Evolutionary conservation across 2,797 vertebrate genomes (phyloP).

Genomic region (Artibeus jamaicensis): DNA sequence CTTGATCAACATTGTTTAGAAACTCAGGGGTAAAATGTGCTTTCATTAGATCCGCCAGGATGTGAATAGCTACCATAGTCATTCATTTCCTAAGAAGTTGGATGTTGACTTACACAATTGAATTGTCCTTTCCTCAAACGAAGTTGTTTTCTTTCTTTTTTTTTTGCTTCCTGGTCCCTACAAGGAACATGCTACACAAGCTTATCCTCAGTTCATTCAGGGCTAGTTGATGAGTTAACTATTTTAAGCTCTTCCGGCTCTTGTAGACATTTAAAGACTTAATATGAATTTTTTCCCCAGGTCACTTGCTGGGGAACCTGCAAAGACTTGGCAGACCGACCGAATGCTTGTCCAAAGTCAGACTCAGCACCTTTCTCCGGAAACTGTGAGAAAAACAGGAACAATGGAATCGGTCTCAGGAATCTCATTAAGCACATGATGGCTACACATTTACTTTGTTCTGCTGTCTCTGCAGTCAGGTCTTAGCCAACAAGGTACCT

Average conservation of each 20-base stretch:
- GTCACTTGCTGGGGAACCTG: constrained; percentile 52
- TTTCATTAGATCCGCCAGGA: neutral
- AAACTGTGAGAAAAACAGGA: neutral
- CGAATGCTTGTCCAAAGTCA: neutral
- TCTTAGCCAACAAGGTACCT: rapidly evolving
- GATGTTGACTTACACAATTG: constrained; percentile 55
- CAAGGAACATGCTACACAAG: constrained; percentile 48
- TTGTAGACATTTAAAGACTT: constrained; percentile 60
- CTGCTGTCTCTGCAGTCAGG: neutral
- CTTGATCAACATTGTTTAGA: neutral
- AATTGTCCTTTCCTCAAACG: neutral
- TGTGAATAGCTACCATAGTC: constrained; percentile 19
- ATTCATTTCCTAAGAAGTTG: constrained; percentile 71
- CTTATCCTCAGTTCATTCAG: constrained; percentile 48
- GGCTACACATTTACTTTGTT: neutral
- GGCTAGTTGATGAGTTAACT: constrained; percentile 78
- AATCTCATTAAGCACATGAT: neutral
- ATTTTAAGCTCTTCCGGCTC: constrained; percentile 75
- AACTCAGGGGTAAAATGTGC: neutral
- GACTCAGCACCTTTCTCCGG: constrained; percentile 50
- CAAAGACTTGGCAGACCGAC: constrained; percentile 37
- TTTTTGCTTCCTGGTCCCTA: neutral
- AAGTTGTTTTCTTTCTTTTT: constrained; percentile 42
- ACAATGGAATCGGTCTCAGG: neutral
- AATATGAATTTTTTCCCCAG: constrained; percentile 76